Base-by-base conservation (phyloP, 2,797 vertebrate genomes). In the Muraenolepis orangiensis region DNA sequence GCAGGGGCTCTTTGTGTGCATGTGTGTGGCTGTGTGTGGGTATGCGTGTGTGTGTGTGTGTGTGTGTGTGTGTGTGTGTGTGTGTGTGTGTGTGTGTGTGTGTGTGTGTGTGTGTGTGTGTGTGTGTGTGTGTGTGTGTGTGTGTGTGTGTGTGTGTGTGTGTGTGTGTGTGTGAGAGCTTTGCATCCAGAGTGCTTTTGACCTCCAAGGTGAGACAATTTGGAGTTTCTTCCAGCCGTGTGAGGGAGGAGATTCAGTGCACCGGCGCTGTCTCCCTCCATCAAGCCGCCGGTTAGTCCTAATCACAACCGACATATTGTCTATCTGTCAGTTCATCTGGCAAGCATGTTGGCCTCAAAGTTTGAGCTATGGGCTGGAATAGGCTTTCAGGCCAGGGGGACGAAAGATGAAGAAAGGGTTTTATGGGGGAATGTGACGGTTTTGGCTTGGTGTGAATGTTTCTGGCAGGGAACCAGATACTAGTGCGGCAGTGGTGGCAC, bases 161-260 rank as follows among this genome's bases (percentile, higher is more conserved):
- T 46, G 74, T 0, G 70, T 40, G 70, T 61, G 57, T 67, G 72
- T 30, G 66, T 69, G 75, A 78, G 74, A 87, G 82, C 87, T 91
- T 91, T 91, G 87, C 89, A 90, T 88, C 85, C 83, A 84, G 87
- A 88, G 89, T 88, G 89, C 84, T 85, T 90, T 88, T 90, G 91
- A 94, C 93, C 93, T 94, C 91, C 74, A 86, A 87, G 90, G 88
- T 88, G 90, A 91, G 88, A 90, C 87, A 90, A 91, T 92, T 88
- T 89, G 85, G 78, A 88, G 84, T 87, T 90, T 88, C 87, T 88
- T 83, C 78, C 77, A 86, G 84, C 87, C 82, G 81, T 82, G 85
- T 84, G 90, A 89, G 85, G 76, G 78, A 80, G 86, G 87, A 84
- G 77, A 79, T 77, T 70, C 85, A 84, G 85, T 84, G 82, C 61